Base-by-base conservation (phyloP, 2,797 vertebrate species). In the Sebastes taczanowskii region DNA sequence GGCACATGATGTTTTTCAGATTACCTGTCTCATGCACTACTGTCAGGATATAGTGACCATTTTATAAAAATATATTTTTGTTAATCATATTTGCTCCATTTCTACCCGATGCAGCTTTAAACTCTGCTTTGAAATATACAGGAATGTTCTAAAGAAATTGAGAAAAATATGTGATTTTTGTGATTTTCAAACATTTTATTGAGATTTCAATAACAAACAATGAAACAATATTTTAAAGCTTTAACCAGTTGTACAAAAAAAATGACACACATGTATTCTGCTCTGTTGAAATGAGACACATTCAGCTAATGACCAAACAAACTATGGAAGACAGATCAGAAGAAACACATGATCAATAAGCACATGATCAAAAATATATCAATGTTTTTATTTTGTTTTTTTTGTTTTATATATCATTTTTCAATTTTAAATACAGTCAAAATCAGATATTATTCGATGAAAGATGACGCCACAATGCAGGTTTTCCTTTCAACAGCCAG, bases 401-500 rank as follows among this genome's bases (percentile, higher is more conserved):
- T 56, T 58, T 70, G 1, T 70, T 25, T 25, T 34, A n/a, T 10
- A 10, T 25, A 27, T 58, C 2, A 35, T 62, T 46, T 7, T 16
- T 49, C 27, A 1, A 62, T 49, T 22, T 32, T 11, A 29, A 10
- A 63, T 22, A 22, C 60, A 14, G 60, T 34, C 10, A 1, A 38
- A 63, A 22, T 70, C 14, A 70, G 22, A 58, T 20, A 23, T 23
- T 4, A 3, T 27, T 61, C 9, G 38, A 13, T 29, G 18, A 62
- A 4, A 49, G n/a, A 22, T 13, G 25, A 52, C 8, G 9, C n/a
- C n/a, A 20, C 13, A 46, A 10, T 49, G 61, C 46, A 63, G 67
- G 30, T 65, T 38, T 71, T 14, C 34, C 18, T 25, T 35, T 89
- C 69, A 90, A 25, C 90, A 91, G 42, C 85, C 89, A 2, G 78